Percentiles rank a stretch among this genome's conserved stretches.
phyloP scores from a whole-genome alignment of 2,888 invertebrate genomes.

The Polylopha cassiicola region DNA sequence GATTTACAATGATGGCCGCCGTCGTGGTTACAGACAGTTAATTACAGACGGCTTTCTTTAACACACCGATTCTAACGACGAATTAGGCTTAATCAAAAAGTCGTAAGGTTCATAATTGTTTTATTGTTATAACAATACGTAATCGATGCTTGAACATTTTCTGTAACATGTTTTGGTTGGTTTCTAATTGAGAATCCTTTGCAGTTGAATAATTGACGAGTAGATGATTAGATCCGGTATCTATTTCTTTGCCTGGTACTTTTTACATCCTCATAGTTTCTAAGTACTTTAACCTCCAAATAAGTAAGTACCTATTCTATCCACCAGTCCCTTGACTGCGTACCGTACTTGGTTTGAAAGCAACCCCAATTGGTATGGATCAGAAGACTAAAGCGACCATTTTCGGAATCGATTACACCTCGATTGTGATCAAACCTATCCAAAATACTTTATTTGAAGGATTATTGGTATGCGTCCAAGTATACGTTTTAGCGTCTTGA shows the following conservation, averaged over 20 bases:
- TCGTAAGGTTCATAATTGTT: slow-evolving; percentile 24
- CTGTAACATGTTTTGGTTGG: slow-evolving; percentile 21
- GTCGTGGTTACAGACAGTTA: slow-evolving; percentile 27
- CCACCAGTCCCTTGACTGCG: no score
- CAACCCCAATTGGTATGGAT: no score
- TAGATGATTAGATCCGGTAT: slow-evolving; percentile 15
- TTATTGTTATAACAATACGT: slow-evolving; percentile 17
- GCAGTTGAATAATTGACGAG: slow-evolving; percentile 28
- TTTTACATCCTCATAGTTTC: no score
- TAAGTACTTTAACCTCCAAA: no score
- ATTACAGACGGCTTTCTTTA: slow-evolving; percentile 32
- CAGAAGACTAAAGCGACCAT: no score
- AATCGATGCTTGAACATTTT: slow-evolving; percentile 19
- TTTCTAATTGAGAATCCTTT: slow-evolving; percentile 27
- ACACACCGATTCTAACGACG: slow-evolving; percentile 17
- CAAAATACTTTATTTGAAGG: no score
- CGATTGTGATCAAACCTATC: no score
- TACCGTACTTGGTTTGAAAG: no score
- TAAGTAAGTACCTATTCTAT: no score
- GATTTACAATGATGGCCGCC: slow-evolving; percentile 51
- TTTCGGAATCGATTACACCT: no score
- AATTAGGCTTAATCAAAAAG: slow-evolving; percentile 23
- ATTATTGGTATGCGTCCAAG: no score
- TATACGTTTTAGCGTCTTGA: no score
- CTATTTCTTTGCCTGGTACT: slow-evolving; percentile 5